These are phyloP conservation scores for Camelus bactrianus DNA, from an alignment of 2,113 vertebrate genomes.

Conservation along the genomic window DNA sequence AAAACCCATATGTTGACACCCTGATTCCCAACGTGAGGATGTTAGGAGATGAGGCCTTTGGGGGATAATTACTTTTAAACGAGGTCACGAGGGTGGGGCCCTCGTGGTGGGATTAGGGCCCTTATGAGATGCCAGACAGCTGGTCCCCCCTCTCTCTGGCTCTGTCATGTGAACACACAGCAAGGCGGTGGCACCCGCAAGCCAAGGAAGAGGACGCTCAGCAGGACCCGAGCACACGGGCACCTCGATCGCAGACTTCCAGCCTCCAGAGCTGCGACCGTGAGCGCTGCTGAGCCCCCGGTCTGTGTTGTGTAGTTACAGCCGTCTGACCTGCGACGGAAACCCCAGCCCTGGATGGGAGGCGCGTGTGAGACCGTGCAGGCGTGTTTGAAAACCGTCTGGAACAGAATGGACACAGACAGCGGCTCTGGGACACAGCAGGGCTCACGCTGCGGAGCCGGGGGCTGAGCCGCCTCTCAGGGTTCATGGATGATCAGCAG, in stretches of 20 bases:
- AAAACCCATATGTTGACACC: not conserved
- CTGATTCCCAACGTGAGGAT: not conserved
- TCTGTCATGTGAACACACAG: not conserved
- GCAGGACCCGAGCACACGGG: not conserved
- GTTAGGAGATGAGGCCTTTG: not conserved
- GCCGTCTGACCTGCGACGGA: not conserved
- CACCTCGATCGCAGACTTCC: not conserved
- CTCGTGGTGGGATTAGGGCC: not conserved
- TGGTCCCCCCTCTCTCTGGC: not conserved
- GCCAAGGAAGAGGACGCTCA: not conserved
- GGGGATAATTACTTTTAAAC: not conserved
- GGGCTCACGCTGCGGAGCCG: too few relatives aligned
- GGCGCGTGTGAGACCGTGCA: not conserved
- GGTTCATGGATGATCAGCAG: not conserved
- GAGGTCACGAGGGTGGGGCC: not conserved
- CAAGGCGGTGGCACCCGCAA: too few relatives aligned
- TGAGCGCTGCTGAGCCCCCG: not conserved
- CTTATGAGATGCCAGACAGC: not conserved
- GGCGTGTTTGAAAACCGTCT: not conserved
- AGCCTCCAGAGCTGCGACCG: not conserved
- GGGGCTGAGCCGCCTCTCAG: not conserved
- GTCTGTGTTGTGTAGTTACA: not conserved
- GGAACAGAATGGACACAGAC: not conserved
- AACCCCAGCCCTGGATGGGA: not conserved
- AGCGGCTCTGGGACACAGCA: not conserved